Evolutionary conservation across 2,888 invertebrate species (phyloP).

Genomic region (Molanna angustata): DNA sequence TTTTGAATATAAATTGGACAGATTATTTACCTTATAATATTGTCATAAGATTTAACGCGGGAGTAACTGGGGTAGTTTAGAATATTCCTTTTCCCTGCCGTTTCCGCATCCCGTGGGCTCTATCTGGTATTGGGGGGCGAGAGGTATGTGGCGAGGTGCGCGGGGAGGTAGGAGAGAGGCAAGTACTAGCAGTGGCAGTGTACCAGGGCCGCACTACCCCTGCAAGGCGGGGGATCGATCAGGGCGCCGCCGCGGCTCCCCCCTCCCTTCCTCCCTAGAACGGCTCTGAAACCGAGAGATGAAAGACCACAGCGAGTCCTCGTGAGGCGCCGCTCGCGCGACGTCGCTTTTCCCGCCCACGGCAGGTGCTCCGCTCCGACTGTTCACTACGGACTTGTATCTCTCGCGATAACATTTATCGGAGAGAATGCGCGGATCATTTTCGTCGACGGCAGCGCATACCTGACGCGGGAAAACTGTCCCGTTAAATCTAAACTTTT

Average conservation of each 20-base stretch:
- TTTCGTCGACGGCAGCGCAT: too few relatives aligned
- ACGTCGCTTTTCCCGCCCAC: conserved; percentile 20
- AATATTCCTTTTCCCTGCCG: neutral
- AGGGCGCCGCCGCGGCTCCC: conserved; percentile 31
- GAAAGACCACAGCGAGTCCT: conserved; percentile 39
- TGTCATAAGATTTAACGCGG: too few relatives aligned
- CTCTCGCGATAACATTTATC: too few relatives aligned
- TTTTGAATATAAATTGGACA: too few relatives aligned
- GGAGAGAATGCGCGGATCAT: too few relatives aligned
- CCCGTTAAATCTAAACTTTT: too few relatives aligned
- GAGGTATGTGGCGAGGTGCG: neutral
- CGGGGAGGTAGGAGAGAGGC: too few relatives aligned
- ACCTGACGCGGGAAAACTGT: too few relatives aligned
- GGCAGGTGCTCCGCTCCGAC: too few relatives aligned
- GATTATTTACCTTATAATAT: too few relatives aligned
- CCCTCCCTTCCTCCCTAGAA: conserved; percentile 18
- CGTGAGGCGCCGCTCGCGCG: conserved; percentile 41
- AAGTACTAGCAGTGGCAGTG: neutral
- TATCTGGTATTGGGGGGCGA: neutral
- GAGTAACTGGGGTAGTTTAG: too few relatives aligned
- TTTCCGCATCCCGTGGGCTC: neutral
- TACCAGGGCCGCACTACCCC: neutral
- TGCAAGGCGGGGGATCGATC: conserved; percentile 27
- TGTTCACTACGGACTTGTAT: too few relatives aligned
- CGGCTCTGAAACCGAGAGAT: conserved; percentile 43